These are phyloP conservation scores for Sipha maydis DNA, from an alignment of 2,888 invertebrate species.

Conservation along the genomic window DNA sequence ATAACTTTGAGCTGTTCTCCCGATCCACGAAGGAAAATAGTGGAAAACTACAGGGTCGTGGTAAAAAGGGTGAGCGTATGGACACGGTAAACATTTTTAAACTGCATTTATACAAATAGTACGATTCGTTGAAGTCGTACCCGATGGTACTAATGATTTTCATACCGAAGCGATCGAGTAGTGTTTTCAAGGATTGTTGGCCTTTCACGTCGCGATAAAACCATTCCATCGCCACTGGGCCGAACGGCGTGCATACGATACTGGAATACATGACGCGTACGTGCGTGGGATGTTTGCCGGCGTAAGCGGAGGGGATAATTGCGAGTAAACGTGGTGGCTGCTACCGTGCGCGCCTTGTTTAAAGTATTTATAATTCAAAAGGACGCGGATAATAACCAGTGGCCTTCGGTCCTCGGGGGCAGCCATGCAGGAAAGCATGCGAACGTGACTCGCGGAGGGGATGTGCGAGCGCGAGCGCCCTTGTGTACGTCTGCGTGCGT, in stretches of 20 bases:
- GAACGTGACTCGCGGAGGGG: not conserved
- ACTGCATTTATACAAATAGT: not conserved
- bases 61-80: too few relatives aligned
- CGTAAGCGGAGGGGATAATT: not conserved
- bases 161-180: too few relatives aligned
- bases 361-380: constrained; percentile 37
- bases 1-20: not conserved
- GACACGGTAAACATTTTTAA: not conserved
- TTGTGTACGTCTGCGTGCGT: not conserved
- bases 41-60: too few relatives aligned
- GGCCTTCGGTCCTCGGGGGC: constrained; percentile 21
- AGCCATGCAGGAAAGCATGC: constrained; percentile 49
- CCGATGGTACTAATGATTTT: too few relatives aligned
- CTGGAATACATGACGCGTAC: not conserved
- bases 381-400: constrained; percentile 29
- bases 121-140: too few relatives aligned
- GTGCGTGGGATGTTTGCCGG: not conserved
- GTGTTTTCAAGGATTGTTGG: too few relatives aligned
- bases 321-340: not conserved
- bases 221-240: too few relatives aligned
- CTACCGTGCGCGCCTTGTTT: not conserved
- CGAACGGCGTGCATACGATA: too few relatives aligned
- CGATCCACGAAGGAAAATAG: too few relatives aligned
- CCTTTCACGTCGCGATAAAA: too few relatives aligned
- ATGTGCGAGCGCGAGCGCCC: not conserved